These are phyloP conservation scores for Polydrusus pterygomalis DNA, from an alignment of 2,888 invertebrate genomes.

Conservation along the genomic window DNA sequence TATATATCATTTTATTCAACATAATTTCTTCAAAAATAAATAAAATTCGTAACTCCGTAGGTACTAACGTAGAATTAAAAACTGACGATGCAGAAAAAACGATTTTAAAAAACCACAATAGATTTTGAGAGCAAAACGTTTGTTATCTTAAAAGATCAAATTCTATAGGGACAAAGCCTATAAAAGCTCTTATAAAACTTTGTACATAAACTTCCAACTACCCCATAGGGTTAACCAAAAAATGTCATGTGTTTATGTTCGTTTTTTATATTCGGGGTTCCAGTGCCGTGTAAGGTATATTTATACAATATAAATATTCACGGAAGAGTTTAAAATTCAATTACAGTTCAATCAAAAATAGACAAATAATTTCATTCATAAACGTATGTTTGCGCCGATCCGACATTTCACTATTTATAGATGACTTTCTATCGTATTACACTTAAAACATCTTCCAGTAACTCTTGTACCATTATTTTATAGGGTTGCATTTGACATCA, in stretches of 20 bases:
- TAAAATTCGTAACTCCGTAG: constrained; percentile 11
- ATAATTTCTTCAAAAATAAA: not conserved
- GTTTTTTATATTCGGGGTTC: constrained; percentile 9
- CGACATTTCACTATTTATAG: too few relatives aligned
- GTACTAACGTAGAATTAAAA: constrained; percentile 14
- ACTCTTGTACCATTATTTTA: too few relatives aligned
- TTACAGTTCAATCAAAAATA: too few relatives aligned
- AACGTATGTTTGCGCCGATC: too few relatives aligned
- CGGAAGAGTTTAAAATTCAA: too few relatives aligned
- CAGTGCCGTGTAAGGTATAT: not conserved
- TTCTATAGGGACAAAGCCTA: constrained; percentile 51
- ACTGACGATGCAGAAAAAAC: constrained; percentile 23
- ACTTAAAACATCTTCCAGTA: too few relatives aligned
- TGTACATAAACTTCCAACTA: constrained; percentile 33
- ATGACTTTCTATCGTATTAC: too few relatives aligned
- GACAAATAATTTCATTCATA: too few relatives aligned
- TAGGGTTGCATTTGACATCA: too few relatives aligned
- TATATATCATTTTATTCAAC: too few relatives aligned
- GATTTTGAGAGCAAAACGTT: constrained; percentile 54
- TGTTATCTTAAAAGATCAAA: constrained; percentile 65
- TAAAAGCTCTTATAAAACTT: constrained; percentile 31
- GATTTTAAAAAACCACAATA: constrained; percentile 26
- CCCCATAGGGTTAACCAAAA: constrained; percentile 37
- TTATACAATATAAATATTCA: too few relatives aligned
- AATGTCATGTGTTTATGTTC: constrained; percentile 29